Evolutionary conservation across 1,140 invertebrate species (phyloP), one percentile per base, ranked within the genome.

Genomic region (Oreohelix idahoensis): DNA sequence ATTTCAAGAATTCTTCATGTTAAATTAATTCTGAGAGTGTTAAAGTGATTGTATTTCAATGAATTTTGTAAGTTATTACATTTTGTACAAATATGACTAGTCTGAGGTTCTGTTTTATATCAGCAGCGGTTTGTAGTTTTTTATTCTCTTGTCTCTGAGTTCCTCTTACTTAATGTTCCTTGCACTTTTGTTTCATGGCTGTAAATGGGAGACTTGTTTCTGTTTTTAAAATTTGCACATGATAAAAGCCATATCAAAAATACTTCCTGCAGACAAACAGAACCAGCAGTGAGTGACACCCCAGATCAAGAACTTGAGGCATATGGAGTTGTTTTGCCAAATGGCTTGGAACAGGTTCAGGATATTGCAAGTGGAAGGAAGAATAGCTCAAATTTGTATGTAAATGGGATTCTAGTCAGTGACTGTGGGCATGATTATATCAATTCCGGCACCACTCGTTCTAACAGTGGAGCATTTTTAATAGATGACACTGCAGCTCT

Each of bases 361-460:
- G 38, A 73, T 39, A 36, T 15, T 49, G 23, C 20, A 20, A 51
- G 53, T 49, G 75, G 63, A 39, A 71, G 79, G 32, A 53, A 75
- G 0, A 63, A 74, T 26, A 77, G 74, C 32, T 74, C 78, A 32
- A 87, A 87, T 42, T 77, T 87, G 29, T 89, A 89, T 70, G 85
- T 89, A 32, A 90, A 89, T 79, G 86, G 86, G 23, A 35, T 81
- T 17, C 42, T 84, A 13, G 36, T 82, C 1, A 53, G 84, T 39
- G 86, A 88, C 26, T 58, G 58, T 15, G 53, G 73, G 45, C 87
- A 87, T 39, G 87, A 90, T 76, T 90, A 90, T 76, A 83, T 89
- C n/a, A 90, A 90, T 79, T 86, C 89, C 2, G 84, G 85, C n/a
- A 35, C 79, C 49, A 63, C 49, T n/a, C 63, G 51, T 5, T 15